These are phyloP conservation scores for Leuciscus waleckii DNA, from an alignment of 2,797 vertebrate genomes.

Conservation along the genomic window DNA sequence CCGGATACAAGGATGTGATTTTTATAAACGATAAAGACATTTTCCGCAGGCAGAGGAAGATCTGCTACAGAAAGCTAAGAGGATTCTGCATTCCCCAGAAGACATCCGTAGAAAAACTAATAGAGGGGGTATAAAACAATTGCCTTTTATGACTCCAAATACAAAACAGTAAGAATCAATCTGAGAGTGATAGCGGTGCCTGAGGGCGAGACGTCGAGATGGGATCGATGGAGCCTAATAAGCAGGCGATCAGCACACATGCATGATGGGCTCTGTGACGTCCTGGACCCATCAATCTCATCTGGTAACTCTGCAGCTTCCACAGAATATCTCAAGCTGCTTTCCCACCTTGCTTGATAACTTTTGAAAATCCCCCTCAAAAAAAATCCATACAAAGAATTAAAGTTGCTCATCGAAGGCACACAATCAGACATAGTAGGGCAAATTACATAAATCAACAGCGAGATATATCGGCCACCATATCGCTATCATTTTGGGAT, in stretches of 20 bases:
- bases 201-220: constrained; percentile 15
- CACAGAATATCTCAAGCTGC: background rate
- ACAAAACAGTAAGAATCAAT: constrained; percentile 44
- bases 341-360: background rate
- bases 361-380: background rate
- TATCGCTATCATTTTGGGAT: no score
- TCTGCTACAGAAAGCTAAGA: constrained; percentile 51
- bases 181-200: constrained; percentile 40
- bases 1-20: background rate
- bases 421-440: background rate
- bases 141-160: constrained; percentile 36
- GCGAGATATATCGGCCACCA: no score
- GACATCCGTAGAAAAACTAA: constrained; percentile 50
- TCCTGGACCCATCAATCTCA: constrained; percentile 13
- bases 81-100: constrained; percentile 51
- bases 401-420: background rate
- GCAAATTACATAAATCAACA: background rate
- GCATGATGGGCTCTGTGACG: constrained; percentile 14
- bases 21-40: constrained; percentile 18
- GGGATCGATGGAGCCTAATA: constrained; percentile 54
- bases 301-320: background rate
- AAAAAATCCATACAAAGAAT: background rate
- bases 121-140: constrained; percentile 49
- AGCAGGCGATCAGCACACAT: constrained; percentile 45
- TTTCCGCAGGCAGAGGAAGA: constrained; percentile 23